Conservation (phyloP, 2,113 vertebrate species). For the Speoplatyrhinus poulsoni region DNA sequence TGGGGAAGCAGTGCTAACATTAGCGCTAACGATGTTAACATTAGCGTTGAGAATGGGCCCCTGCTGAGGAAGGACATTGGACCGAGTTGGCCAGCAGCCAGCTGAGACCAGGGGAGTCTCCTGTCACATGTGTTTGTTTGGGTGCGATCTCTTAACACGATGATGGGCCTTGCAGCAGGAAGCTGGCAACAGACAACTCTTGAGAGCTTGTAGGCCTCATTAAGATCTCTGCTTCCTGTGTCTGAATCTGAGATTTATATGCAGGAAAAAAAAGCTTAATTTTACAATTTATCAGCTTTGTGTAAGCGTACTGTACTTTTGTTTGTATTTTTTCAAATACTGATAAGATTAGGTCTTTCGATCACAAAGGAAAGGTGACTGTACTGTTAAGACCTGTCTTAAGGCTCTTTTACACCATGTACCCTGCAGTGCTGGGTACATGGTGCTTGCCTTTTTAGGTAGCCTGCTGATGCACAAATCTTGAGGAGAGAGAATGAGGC, state of each 20-base stretch:
- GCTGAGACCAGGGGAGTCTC: constrained; percentile 46
- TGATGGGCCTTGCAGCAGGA: constrained; percentile 36
- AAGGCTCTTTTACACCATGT: too few relatives aligned
- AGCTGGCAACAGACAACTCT: constrained; percentile 40
- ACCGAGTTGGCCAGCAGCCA: constrained; percentile 58
- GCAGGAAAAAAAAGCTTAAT: constrained; percentile 24
- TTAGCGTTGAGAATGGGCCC: constrained; percentile 56
- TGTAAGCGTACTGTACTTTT: too few relatives aligned
- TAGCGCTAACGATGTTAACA: constrained; percentile 69
- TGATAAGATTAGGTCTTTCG: too few relatives aligned
- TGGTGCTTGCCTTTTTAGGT: too few relatives aligned
- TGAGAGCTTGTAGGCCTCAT: constrained; percentile 34
- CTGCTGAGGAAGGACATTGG: constrained; percentile 44
- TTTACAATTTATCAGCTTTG: too few relatives aligned
- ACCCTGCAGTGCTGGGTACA: too few relatives aligned
- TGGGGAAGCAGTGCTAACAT: constrained; percentile 66
- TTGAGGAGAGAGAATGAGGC: too few relatives aligned
- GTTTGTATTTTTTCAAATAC: too few relatives aligned
- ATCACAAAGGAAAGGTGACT: too few relatives aligned
- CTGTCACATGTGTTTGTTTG: constrained; percentile 73
- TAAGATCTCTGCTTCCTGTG: constrained; percentile 53
- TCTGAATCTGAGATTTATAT: constrained; percentile 31
- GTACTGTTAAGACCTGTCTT: too few relatives aligned
- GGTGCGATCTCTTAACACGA: constrained; percentile 59
- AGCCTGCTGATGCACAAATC: too few relatives aligned